These are phyloP conservation scores for Diorhabda sublineata DNA, from an alignment of 1,140 invertebrate species.

Conservation along the genomic window DNA sequence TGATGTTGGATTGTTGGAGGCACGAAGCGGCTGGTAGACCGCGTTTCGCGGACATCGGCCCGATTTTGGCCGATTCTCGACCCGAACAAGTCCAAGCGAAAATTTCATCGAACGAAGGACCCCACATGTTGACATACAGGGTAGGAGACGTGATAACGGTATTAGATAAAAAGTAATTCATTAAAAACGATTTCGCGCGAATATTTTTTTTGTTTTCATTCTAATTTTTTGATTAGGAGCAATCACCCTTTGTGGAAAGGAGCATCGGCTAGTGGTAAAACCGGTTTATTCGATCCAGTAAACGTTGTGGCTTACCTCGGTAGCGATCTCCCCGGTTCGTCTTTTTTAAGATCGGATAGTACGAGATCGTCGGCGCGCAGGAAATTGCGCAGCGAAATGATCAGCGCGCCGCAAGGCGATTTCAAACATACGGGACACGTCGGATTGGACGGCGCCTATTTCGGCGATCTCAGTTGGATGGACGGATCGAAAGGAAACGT, in stretches of 20 bases:
- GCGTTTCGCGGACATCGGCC: slow-evolving; percentile 82
- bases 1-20: slow-evolving; percentile 95
- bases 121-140: slow-evolving; percentile 76
- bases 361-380: slow-evolving; percentile 60
- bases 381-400: slow-evolving; percentile 86
- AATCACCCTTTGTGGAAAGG: slow-evolving; percentile 74
- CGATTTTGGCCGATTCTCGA: slow-evolving; percentile 76
- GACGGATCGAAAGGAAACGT: slow-evolving; percentile 59
- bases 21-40: slow-evolving; percentile 87
- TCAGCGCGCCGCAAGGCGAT: slow-evolving; percentile 93
- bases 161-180: slow-evolving; percentile 76
- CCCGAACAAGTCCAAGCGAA: slow-evolving; percentile 78
- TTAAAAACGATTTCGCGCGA: not conserved
- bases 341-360: slow-evolving; percentile 51
- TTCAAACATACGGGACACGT: slow-evolving; percentile 95
- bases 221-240: slow-evolving; percentile 36
- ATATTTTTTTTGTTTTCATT: not conserved
- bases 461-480: slow-evolving; percentile 89
- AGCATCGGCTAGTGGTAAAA: slow-evolving; percentile 76
- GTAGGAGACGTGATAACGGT: slow-evolving; percentile 91
- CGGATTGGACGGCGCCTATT: slow-evolving; percentile 93
- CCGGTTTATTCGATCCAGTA: slow-evolving; percentile 85
- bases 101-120: slow-evolving; percentile 40
- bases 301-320: slow-evolving; percentile 84
- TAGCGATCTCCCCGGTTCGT: slow-evolving; percentile 62